These are phyloP conservation scores for Caenorhabditis afra DNA, from an alignment of 2,888 invertebrate species.

Conservation along the genomic window DNA sequence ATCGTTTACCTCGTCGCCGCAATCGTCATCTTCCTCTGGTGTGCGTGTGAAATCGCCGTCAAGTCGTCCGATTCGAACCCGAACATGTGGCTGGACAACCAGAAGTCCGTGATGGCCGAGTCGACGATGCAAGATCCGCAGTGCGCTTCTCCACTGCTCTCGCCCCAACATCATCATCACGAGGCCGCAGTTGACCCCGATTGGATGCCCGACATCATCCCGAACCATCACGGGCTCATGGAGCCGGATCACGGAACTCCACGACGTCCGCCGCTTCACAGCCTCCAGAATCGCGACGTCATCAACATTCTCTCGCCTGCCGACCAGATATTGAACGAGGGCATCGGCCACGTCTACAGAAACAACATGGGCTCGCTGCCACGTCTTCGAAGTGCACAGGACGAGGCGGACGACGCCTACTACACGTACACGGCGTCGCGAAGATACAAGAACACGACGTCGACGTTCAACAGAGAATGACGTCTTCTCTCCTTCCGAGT, in stretches of 20 bases:
- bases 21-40: constrained; percentile 54
- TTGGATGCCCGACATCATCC: constrained; percentile 55
- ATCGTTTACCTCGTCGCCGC: constrained; percentile 38
- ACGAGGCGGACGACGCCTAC: constrained; percentile 77
- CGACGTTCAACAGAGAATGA: constrained; percentile 49
- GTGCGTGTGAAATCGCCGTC: constrained; percentile 39
- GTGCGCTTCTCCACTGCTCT: constrained; percentile 54
- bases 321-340: constrained; percentile 69
- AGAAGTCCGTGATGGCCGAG: constrained; percentile 57
- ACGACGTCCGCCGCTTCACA: constrained; percentile 20
- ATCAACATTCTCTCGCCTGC: constrained; percentile 68
- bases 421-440: constrained; percentile 72
- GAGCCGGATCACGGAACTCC: constrained; percentile 36
- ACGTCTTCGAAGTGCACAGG: constrained; percentile 68
- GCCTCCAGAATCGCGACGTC: constrained; percentile 30
- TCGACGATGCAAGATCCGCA: constrained; percentile 57
- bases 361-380: constrained; percentile 64
- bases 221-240: constrained; percentile 27
- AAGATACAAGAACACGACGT: constrained; percentile 52
- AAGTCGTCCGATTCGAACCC: constrained; percentile 34
- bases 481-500: constrained; percentile 23
- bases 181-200: constrained; percentile 28
- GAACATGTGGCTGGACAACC: constrained; percentile 63
- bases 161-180: constrained; percentile 40
- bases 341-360: constrained; percentile 63